Base-by-base conservation (phyloP, 2,113 vertebrate species). In the Picathartes gymnocephalus region DNA sequence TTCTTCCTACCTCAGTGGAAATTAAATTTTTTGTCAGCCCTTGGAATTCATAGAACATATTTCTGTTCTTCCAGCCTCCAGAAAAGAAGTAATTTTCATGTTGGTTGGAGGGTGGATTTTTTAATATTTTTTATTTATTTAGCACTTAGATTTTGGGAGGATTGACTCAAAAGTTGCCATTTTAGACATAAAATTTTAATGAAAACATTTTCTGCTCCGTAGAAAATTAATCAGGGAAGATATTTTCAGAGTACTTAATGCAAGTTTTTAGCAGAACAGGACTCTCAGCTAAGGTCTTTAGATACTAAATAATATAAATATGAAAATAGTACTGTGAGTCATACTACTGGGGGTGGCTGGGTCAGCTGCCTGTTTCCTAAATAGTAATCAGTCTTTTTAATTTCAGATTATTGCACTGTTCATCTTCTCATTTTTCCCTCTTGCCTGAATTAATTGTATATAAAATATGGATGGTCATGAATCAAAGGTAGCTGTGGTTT, bases 331-430 rank as follows among this genome's bases (percentile, higher is more conserved):
- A 48, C 70, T 44, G 51, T 95, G 88, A 96, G 60, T 94, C 71
- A 93, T 78, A 56, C 47, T 81, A 2, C 50, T 88, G 82, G 71
- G 54, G 66, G 76, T 92, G 88, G 81, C 81, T 88, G 71, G 66
- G 87, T 94, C 94, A 95, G 74, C 76, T 96, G 76, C 88, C 45
- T 82, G 64, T 93, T 92, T 94, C 64, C 83, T 84, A 94, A 93
- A 93, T 91, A 80, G 45, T 69, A 81, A 86, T 91, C 84, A 87
- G 56, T 80, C 74, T 88, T 94, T 93, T 95, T 56, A 92, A 87
- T 94, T 82, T 92, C 86, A 88, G 39, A 42, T 94, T 80, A 58
- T 57, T 72, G 89, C 57, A 76, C 40, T 91, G 35, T 95, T 88
- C n/a, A 78, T 96, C 71, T 9, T 81, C 45, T 70, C 42, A 45